phyloP scores from a whole-genome alignment of 2,113 vertebrate genomes.

The Nanger granti region DNA sequence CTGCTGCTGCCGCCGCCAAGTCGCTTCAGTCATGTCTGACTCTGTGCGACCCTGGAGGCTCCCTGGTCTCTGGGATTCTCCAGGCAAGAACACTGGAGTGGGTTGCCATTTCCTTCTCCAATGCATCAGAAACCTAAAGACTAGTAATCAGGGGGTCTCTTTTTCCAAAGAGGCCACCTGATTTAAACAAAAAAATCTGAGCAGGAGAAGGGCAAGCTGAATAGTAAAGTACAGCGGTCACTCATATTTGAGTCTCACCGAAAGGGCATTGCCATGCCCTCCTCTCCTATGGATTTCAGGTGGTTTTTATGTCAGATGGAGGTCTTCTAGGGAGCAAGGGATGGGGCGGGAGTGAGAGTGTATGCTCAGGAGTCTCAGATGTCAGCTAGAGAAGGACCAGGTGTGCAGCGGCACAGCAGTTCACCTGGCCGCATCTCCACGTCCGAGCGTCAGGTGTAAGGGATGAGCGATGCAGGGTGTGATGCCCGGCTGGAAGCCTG shows the following conservation, averaged over 20 bases:
- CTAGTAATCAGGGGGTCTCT: background rate
- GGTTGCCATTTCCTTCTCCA: too few species aligned
- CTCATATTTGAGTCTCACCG: background rate
- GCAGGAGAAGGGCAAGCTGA: background rate
- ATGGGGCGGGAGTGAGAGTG: fast-evolving
- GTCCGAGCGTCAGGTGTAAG: background rate
- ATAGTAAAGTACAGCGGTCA: too few species aligned
- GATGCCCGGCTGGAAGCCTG: background rate
- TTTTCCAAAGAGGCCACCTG: background rate
- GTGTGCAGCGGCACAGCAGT: fast-evolving
- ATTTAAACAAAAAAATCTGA: background rate
- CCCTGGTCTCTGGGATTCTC: too few species aligned
- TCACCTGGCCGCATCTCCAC: background rate
- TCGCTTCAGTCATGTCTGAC: too few species aligned
- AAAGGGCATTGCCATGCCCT: background rate
- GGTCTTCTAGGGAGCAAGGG: background rate
- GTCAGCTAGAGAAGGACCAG: background rate
- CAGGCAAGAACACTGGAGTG: too few species aligned
- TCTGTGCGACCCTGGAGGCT: too few species aligned
- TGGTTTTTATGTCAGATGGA: background rate
- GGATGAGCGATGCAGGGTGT: background rate
- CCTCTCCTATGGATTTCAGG: background rate
- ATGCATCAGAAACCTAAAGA: background rate
- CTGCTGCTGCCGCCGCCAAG: too few species aligned
- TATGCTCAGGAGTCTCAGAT: background rate